Evolutionary conservation across 2,797 vertebrate genomes (phyloP).

Genomic region (Oophaga sylvatica): DNA sequence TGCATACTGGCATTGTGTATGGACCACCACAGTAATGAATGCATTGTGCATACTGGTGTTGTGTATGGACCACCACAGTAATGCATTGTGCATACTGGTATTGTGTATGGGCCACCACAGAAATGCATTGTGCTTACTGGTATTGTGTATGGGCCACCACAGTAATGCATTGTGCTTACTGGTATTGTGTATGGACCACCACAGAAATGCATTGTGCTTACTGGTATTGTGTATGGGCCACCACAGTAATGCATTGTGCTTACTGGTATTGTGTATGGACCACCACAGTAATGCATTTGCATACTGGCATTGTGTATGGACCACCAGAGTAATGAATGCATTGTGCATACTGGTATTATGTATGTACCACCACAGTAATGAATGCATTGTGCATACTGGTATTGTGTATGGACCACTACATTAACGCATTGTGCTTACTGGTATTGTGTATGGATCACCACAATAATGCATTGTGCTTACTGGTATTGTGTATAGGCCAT

Average conservation of each 20-base stretch:
- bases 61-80: not conserved
- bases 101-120: too few relatives aligned
- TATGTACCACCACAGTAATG: not conserved
- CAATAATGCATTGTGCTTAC: not conserved
- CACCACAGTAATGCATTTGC: too few relatives aligned
- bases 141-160: too few relatives aligned
- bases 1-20: not conserved
- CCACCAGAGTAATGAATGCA: not conserved
- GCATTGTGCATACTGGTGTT: not conserved
- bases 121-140: too few relatives aligned
- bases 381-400: not conserved
- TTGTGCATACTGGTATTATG: not conserved
- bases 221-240: too few relatives aligned
- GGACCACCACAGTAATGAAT: not conserved
- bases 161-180: too few relatives aligned
- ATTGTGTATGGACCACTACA: not conserved
- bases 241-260: too few relatives aligned
- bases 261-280: too few relatives aligned
- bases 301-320: too few relatives aligned
- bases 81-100: too few relatives aligned
- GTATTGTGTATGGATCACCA: not conserved
- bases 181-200: too few relatives aligned
- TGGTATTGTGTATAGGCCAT: not conserved
- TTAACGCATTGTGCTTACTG: not conserved
- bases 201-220: too few relatives aligned